Base-by-base conservation (phyloP, 2,113 vertebrate genomes). In the Semicossyphus pulcher region DNA sequence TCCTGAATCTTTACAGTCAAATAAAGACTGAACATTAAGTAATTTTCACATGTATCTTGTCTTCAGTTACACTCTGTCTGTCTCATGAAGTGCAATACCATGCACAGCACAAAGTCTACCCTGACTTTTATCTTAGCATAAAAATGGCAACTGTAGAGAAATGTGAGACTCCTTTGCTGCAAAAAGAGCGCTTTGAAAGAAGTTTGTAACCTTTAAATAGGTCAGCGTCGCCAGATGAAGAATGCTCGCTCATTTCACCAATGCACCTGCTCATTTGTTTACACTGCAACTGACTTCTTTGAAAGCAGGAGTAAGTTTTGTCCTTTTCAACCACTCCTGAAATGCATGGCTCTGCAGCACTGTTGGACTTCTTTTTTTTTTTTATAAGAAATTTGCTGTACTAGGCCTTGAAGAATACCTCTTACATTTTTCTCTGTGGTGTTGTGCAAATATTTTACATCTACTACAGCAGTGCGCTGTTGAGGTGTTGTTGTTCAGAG, bases 151-250 rank as follows among this genome's bases (percentile, higher is more conserved):
- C 20, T 4, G 14, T 74, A 25, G 48, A 49, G 10, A 48, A 51
- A 34, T 26, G 7, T 49, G 25, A 20, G 2, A 3, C 15, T 34
- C 28, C 6, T 9, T 12, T 28, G 11, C 10, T 25, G n/a, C 14
- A 42, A 47, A 57, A 47, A 10, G 7, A 23, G n/a, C 56, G 16
- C 16, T 25, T 39, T 65, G 32, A 41, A 51, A 51, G 8, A 51
- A 48, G 25, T 23, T 28, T 2, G 32, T 37, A 32, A 56, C 16
- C 39, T 61, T 76, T 62, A 48, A 47, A 69, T 14, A 62, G 49
- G 57, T 48, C 25, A 39, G 28, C 10, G 39, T 23, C 0, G 2
- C 11, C 44, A n/a, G 7, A 58, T 51, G 18, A 63, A 32, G 8
- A 45, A 29, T 32, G 6, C 3, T 9, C 5, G 25, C 25, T 76